Conservation (phyloP, 2,888 invertebrate genomes). For the Drosophila vallismaia region DNA sequence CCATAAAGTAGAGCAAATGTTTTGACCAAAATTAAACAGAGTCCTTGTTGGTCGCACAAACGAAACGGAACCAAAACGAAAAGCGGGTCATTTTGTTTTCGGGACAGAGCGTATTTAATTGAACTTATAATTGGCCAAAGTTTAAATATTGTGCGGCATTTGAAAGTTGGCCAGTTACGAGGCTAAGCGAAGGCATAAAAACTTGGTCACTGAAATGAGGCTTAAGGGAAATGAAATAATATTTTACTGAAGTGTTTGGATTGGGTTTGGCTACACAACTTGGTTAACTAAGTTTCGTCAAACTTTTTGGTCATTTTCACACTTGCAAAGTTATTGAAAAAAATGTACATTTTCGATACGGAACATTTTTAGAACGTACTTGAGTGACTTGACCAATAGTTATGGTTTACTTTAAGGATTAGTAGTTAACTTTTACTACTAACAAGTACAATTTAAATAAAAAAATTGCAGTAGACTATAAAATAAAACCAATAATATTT, state of each 20-base stretch:
- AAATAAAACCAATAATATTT: background rate
- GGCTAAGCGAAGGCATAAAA: constrained; percentile 39
- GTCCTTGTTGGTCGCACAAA: constrained; percentile 44
- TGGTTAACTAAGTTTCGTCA: constrained; percentile 11
- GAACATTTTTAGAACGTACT: too few relatives aligned
- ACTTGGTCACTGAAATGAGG: constrained; percentile 38
- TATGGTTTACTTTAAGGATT: background rate
- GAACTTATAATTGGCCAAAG: constrained; percentile 65
- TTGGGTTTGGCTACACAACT: constrained; percentile 20
- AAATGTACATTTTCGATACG: too few relatives aligned
- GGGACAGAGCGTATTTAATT: constrained; percentile 21
- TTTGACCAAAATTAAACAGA: constrained; percentile 62
- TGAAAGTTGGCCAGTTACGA: constrained; percentile 28
- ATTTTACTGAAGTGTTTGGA: constrained; percentile 33
- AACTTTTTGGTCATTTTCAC: constrained; percentile 16
- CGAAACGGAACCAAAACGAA: constrained; percentile 15
- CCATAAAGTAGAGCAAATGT: constrained; percentile 66
- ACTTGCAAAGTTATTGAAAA: constrained; percentile 10
- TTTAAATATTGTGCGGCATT: constrained; percentile 45
- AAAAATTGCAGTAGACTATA: background rate
- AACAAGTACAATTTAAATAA: background rate
- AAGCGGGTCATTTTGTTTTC: constrained; percentile 2
- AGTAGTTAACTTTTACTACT: background rate
- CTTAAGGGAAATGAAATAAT: constrained; percentile 39
- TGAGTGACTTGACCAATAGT: background rate